Evolutionary conservation across 2,888 invertebrate genomes (phyloP).

Genomic region (Myathropa florea): DNA sequence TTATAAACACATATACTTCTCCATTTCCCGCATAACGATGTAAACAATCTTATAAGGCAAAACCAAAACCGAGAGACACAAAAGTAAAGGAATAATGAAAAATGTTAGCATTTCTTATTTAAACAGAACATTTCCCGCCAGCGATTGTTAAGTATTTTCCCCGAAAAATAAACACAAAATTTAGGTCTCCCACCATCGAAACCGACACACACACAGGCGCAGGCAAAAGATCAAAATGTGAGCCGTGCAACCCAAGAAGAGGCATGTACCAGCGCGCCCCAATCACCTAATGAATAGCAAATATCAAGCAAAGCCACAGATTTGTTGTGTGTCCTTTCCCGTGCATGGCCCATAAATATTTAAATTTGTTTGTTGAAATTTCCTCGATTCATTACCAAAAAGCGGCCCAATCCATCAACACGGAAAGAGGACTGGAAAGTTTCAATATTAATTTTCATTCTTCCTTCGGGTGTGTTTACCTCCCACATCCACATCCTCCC

Average conservation of each 20-base stretch:
- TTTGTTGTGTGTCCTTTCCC: slow-evolving; percentile 2
- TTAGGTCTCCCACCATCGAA: slow-evolving; percentile 3
- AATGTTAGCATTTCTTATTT: slow-evolving; percentile 42
- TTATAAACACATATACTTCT: neutral
- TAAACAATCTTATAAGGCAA: slow-evolving; percentile 35
- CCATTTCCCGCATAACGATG: slow-evolving; percentile 20
- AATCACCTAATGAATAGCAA: neutral
- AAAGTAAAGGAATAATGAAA: slow-evolving; percentile 24
- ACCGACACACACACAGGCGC: neutral
- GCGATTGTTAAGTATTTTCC: slow-evolving; percentile 45
- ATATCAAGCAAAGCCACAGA: slow-evolving; percentile 1
- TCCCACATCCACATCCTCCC: neutral
- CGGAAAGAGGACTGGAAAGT: neutral
- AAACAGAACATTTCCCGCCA: slow-evolving; percentile 36
- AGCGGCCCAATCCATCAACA: neutral
- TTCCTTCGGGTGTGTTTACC: neutral
- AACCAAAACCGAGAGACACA: neutral
- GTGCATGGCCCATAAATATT: slow-evolving; percentile 32
- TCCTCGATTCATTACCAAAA: neutral
- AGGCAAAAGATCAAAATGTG: slow-evolving; percentile 3
- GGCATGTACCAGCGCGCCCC: neutral
- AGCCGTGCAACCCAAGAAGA: slow-evolving; percentile 13
- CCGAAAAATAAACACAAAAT: slow-evolving; percentile 48
- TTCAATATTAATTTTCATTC: slow-evolving; percentile 20
- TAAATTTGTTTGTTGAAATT: slow-evolving; percentile 26